A percentile compares a stretch with the other conserved stretches of the same genome.
Evolutionary conservation across 2,888 invertebrate genomes (phyloP).

Genomic region (Hypselothyrea guttata): DNA sequence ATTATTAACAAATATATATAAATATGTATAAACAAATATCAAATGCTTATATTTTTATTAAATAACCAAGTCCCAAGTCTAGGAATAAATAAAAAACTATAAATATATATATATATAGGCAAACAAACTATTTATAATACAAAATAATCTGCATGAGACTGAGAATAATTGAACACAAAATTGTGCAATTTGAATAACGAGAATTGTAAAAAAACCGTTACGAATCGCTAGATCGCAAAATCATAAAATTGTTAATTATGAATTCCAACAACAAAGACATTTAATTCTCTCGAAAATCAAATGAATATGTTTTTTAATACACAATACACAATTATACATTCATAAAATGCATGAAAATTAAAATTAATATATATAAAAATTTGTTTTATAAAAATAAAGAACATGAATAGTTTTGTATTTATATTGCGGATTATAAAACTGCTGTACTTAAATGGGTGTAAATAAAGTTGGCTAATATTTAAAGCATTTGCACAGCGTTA

Average conservation of each 20-base stretch:
- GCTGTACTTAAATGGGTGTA: constrained; percentile 18
- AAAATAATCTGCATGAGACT: constrained; percentile 64
- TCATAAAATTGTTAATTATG: constrained; percentile 20
- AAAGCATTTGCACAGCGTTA: neutral
- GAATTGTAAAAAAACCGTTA: constrained; percentile 27
- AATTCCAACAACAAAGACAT: constrained; percentile 38
- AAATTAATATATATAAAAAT: constrained; percentile 2
- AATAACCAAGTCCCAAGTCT: constrained; percentile 33
- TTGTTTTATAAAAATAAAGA: constrained; percentile 3
- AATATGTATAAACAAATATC: too few relatives aligned
- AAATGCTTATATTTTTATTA: constrained; percentile 67
- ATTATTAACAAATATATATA: constrained; percentile 42
- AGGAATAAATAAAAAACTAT: constrained; percentile 35
- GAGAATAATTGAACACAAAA: constrained; percentile 60
- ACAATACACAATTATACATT: constrained; percentile 26
- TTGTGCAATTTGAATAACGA: constrained; percentile 51
- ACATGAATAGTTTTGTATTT: constrained; percentile 14
- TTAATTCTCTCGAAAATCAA: constrained; percentile 55
- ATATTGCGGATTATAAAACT: neutral
- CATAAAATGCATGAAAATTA: constrained; percentile 28
- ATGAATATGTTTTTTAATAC: constrained; percentile 37
- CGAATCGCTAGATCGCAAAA: constrained; percentile 10
- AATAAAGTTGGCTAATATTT: constrained; percentile 44
- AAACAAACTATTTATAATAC: constrained; percentile 38
- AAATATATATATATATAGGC: constrained; percentile 41